Conservation (phyloP, 2,797 vertebrate species). For the Hafferia zeledoni region DNA sequence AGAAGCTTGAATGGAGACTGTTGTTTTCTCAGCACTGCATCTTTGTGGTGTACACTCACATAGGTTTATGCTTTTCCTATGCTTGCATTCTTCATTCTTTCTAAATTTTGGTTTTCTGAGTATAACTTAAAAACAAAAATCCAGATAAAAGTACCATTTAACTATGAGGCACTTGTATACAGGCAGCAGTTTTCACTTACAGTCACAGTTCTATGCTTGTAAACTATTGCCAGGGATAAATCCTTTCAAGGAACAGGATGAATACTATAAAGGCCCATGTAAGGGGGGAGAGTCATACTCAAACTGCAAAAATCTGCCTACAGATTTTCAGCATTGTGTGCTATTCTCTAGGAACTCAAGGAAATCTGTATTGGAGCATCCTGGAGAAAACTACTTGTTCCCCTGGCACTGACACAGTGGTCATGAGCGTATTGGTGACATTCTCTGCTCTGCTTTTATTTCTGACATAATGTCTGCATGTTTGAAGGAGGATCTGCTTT, state of each 20-base stretch:
- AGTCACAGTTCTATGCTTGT: neutral
- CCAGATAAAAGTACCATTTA: neutral
- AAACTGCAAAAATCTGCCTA: neutral
- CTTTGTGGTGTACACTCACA: neutral
- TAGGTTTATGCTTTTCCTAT: neutral
- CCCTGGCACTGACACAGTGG: neutral
- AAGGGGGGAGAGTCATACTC: neutral
- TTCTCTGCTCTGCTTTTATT: neutral
- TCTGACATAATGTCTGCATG: neutral
- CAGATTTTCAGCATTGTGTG: neutral
- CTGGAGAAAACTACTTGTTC: neutral
- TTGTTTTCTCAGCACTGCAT: neutral
- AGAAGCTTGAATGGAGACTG: neutral
- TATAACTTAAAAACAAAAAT: neutral
- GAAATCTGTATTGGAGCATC: neutral
- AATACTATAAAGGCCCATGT: neutral
- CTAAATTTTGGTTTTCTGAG: neutral
- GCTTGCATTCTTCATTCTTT: neutral
- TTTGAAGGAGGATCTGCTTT: neutral
- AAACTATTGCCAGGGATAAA: neutral
- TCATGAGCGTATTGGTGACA: fast-evolving
- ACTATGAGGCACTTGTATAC: neutral
- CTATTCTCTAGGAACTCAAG: neutral
- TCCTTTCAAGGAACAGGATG: neutral
- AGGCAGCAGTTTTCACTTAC: neutral